phyloP scores from a whole-genome alignment of 1,140 invertebrate genomes.

The Sitophilus oryzae region DNA sequence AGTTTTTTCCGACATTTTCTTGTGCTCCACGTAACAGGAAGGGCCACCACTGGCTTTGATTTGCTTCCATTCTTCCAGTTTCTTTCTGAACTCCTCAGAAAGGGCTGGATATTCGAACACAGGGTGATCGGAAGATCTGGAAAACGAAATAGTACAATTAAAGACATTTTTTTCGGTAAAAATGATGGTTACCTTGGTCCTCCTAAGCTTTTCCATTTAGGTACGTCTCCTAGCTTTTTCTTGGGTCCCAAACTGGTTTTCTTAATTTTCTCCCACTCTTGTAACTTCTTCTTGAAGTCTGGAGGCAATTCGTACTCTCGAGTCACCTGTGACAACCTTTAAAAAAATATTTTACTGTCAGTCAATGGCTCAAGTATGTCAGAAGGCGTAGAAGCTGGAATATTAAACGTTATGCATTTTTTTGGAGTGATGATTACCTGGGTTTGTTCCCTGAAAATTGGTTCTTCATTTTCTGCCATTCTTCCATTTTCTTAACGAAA shows the following conservation, averaged over 20 bases:
- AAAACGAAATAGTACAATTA: not conserved
- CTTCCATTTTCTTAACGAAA: slow-evolving; percentile 42
- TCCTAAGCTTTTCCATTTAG: slow-evolving; percentile 56
- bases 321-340: slow-evolving; percentile 29
- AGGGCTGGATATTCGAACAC: slow-evolving; percentile 53
- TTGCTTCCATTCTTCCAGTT: slow-evolving; percentile 62
- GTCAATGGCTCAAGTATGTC: not conserved
- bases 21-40: slow-evolving; percentile 38
- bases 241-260: slow-evolving; percentile 60
- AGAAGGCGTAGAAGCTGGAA: not conserved
- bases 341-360: slow-evolving; percentile 4
- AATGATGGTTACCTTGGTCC: slow-evolving; percentile 36
- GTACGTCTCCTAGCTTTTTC: slow-evolving; percentile 64
- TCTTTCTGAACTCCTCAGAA: slow-evolving; percentile 63
- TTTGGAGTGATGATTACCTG: too few relatives aligned
- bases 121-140: slow-evolving; percentile 35
- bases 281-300: slow-evolving; percentile 74
- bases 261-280: slow-evolving; percentile 79
- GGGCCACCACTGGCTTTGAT: slow-evolving; percentile 53
- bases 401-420: too few relatives aligned
- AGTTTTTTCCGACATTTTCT: slow-evolving; percentile 37
- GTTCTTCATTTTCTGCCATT: slow-evolving; percentile 43
- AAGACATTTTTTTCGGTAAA: not conserved
- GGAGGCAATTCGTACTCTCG: slow-evolving; percentile 63
- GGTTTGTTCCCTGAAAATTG: slow-evolving; percentile 23